phyloP scores from a whole-genome alignment of 2,888 invertebrate genomes.

The Scrobipalpa atriplicella region DNA sequence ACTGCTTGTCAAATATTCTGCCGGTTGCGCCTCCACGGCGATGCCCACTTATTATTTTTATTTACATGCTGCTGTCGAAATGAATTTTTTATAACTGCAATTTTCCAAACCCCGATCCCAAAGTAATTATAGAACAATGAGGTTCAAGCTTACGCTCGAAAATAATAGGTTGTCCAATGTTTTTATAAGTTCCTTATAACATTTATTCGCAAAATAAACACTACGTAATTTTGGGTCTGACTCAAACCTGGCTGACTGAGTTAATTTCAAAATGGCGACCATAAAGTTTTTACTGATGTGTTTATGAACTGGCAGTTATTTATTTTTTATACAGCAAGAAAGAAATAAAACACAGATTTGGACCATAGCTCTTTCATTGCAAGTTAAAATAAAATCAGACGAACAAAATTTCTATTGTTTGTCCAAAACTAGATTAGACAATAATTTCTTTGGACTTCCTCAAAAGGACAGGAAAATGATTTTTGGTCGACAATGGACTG shows the following conservation, averaged over 20 bases:
- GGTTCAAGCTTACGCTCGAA: conserved; percentile 36
- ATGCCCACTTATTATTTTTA: conserved; percentile 61
- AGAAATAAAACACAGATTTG: no score
- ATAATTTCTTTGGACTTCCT: conserved; percentile 17
- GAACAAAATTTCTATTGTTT: not conserved
- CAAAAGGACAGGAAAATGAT: conserved; percentile 15
- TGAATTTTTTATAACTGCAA: conserved; percentile 47
- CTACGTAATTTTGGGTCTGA: conserved; percentile 2
- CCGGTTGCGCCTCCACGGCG: conserved; percentile 56
- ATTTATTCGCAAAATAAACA: conserved; percentile 18
- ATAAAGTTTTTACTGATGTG: not conserved
- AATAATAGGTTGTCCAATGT: conserved; percentile 45
- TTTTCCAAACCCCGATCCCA: conserved; percentile 52
- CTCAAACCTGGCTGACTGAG: not conserved
- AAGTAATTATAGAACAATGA: conserved; percentile 53
- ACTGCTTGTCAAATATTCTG: conserved; percentile 71
- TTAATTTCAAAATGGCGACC: conserved; percentile 17
- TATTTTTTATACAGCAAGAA: not conserved
- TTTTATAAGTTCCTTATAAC: conserved; percentile 13
- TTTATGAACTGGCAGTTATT: not conserved
- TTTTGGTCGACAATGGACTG: conserved; percentile 28
- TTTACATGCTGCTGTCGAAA: conserved; percentile 57
- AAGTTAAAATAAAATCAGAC: not conserved
- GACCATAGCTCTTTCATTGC: not conserved
- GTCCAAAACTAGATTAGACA: not conserved